Evolutionary conservation across 2,888 invertebrate genomes (phyloP).

Genomic region (Proisotoma minuta): DNA sequence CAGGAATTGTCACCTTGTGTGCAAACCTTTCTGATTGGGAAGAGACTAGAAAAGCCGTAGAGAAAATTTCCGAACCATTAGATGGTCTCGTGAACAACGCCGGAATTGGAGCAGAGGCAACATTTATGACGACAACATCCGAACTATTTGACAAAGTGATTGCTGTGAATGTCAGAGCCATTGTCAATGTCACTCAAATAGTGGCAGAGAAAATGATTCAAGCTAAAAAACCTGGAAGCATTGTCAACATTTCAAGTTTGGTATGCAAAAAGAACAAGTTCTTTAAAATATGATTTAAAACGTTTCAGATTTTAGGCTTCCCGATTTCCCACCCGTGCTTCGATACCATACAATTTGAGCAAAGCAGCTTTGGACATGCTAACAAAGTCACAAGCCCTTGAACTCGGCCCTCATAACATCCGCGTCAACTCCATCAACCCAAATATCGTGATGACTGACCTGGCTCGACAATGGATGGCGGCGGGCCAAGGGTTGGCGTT

Average conservation of each 20-base stretch:
- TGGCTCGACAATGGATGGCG: constrained; percentile 17
- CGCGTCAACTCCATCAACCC: constrained; percentile 88
- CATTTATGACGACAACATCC: constrained; percentile 65
- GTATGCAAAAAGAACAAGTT: constrained; percentile 52
- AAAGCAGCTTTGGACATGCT: constrained; percentile 86
- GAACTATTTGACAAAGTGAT: constrained; percentile 64
- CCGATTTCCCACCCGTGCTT: constrained; percentile 27
- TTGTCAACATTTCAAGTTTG: constrained; percentile 87
- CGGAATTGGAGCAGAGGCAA: constrained; percentile 65
- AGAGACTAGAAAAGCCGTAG: constrained; percentile 60
- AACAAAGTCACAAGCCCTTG: constrained; percentile 75
- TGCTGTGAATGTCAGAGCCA: constrained; percentile 75
- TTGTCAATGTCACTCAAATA: constrained; percentile 79
- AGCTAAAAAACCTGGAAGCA: constrained; percentile 66
- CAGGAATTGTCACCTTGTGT: constrained; percentile 60
- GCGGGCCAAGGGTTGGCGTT: constrained; percentile 12
- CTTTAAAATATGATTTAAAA: not conserved
- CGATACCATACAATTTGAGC: constrained; percentile 31
- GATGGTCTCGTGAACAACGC: constrained; percentile 90
- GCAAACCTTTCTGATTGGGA: constrained; percentile 74
- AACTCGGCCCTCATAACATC: constrained; percentile 66
- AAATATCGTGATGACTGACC: constrained; percentile 67
- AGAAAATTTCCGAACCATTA: constrained; percentile 60
- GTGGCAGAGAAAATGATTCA: constrained; percentile 68
- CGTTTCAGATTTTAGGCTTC: constrained; percentile 20